Conservation (phyloP, 2,113 vertebrate species). For the Ahaetulla prasina region DNA sequence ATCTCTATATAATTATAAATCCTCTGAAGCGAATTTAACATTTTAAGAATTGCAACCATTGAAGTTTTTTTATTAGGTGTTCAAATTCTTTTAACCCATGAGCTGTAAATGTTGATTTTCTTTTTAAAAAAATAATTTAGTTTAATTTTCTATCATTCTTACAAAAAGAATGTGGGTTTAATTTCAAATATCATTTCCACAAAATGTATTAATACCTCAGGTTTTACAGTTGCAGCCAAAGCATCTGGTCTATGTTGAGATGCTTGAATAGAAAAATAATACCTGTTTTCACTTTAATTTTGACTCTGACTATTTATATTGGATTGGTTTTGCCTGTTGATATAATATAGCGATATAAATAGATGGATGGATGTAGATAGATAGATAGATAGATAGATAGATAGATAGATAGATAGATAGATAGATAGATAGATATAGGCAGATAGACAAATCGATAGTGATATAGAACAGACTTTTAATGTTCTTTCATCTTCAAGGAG, state of each 20-base stretch:
- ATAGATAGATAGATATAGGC: fast-evolving
- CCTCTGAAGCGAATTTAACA: neutral
- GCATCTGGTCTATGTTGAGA: neutral
- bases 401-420: too few relatives aligned
- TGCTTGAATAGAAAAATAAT: neutral
- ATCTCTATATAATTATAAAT: neutral
- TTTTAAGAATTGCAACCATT: neutral
- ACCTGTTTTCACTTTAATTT: neutral
- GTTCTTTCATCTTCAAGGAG: neutral
- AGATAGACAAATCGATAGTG: too few relatives aligned
- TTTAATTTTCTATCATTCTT: neutral
- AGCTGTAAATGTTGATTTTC: neutral
- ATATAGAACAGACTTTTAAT: neutral
- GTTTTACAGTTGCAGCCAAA: neutral
- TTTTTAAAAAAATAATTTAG: neutral
- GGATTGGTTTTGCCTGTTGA: neutral
- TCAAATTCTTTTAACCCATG: neutral
- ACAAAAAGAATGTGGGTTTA: neutral
- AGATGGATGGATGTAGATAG: neutral
- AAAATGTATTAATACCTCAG: neutral
- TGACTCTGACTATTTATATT: neutral
- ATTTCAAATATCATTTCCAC: neutral
- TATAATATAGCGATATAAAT: neutral
- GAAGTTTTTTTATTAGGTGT: neutral
- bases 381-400: neutral